Base-by-base conservation (phyloP, 2,888 invertebrate genomes). In the Noctua janthe region DNA sequence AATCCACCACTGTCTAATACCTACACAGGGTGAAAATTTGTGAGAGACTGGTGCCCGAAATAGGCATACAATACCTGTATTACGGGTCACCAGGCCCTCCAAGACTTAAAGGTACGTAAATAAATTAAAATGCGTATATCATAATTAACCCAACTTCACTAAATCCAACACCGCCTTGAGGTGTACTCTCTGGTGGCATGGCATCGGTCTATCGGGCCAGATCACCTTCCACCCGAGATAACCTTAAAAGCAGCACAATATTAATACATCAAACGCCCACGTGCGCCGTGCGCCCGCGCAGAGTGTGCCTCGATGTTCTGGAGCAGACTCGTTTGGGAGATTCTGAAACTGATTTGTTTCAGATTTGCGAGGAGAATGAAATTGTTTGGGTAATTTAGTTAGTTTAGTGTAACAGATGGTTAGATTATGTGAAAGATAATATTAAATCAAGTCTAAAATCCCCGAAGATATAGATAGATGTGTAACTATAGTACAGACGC, bases 161-260 rank as follows among this genome's bases (percentile, higher is more conserved):
- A 51, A 71, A n/a, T 69, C 86, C 89, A 90, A 1, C 49, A 74
- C 81, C 56, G 35, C 91, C 23, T 90, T 59, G 67, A 81, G 7
- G 82, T 91, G 92, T 95, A 89, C 94, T 80, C 80, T 84, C 91
- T 91, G 93, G 93, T 94, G 93, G 93, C 94, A 92, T 92, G 94
- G 95, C 94, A 93, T 93, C 96, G 95, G 96, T 93, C 95, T 96
- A 96, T 96, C 97, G 95, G 95, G 92, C 96, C 97, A 97, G 97
- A 97, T 96, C 97, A 97, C 97, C 97, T 97, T 95, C 94, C 95
- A 94, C 94, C 92, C 93, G 89, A 91, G 97, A 97, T 97, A 97
- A 97, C 97, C 97, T 96, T 96, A 97, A 97, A 97, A 96, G 96
- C 96, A 93, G 92, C 94, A 93, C 94, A 95, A 95, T 96, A 97